Base-by-base conservation (phyloP, 1,140 invertebrate genomes). In the Drosophila varians region DNA sequence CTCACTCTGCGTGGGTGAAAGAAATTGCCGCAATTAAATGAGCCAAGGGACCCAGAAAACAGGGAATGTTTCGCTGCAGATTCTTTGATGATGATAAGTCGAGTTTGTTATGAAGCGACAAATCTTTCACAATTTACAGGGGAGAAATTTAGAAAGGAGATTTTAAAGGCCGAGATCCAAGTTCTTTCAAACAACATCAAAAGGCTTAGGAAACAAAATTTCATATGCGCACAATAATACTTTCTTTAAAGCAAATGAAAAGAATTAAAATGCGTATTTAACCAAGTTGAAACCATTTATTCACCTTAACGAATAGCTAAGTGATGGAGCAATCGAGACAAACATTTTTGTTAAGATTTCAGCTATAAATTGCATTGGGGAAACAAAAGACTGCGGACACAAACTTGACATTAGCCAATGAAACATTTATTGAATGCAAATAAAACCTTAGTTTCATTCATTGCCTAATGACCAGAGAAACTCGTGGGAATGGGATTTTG, bases 11-110 rank as follows among this genome's bases (percentile, higher is more conserved):
- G 79, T 83, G 79, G 79, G 79, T 26, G 49, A 56, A 54, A 43
- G 46, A 55, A 77, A 87, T 87, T 80, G 73, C 58, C 60, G 73
- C 62, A 57, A 80, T 77, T 86, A 86, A 87, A 45, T 53, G 58
- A 70, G 60, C 38, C 58, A 62, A 55, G n/a, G 45, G 60, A 68
- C 26, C 57, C 74, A 69, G 65, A 68, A 51, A 48, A 52, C 49
- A 60, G 64, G 45, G 60, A 68, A 68, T 53, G 71, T 43, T 26
- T 46, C 19, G 19, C 54, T 56, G 58, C 64, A 52, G 69, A 80
- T 71, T 79, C 45, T 48, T 42, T 19, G 31, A 28, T 45, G 36
- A 25, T 47, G 60, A 73, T 61, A 34, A 40, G 25, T 21, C 4
- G 31, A 25, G 11, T 28, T 31, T 21, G 19, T 11, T 42, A 49